Evolutionary conservation across 2,797 vertebrate species (phyloP).

Genomic region (Anguilla marmorata): DNA sequence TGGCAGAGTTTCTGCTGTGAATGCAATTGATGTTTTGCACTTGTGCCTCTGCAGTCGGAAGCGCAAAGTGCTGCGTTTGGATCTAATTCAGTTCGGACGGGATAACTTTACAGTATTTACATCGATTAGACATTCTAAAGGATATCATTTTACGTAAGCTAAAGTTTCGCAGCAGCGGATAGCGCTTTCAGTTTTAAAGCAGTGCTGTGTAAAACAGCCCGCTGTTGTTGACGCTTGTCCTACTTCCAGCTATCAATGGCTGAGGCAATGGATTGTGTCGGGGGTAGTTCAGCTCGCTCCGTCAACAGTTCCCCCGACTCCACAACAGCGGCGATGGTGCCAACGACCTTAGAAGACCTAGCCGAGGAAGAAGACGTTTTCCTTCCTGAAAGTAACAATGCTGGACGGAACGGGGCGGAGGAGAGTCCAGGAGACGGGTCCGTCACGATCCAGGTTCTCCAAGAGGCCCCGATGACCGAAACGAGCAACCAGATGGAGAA

Average conservation of each 20-base stretch:
- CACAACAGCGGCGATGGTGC: neutral
- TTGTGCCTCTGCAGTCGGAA: neutral
- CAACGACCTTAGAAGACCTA: slow-evolving; percentile 51
- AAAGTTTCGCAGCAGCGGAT: neutral
- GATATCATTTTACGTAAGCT: neutral
- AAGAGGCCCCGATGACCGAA: slow-evolving; percentile 13
- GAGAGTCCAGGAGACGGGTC: slow-evolving; percentile 10
- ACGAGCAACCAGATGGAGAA: slow-evolving; percentile 43
- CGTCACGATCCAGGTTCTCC: slow-evolving; percentile 1
- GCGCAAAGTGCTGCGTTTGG: neutral
- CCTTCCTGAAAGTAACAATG: slow-evolving; percentile 3
- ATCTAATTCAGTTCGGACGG: neutral
- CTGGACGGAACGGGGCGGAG: slow-evolving; percentile 3
- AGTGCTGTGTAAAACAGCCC: neutral
- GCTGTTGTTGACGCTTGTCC: slow-evolving; percentile 15
- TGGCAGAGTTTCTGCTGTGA: neutral
- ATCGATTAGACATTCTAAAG: neutral
- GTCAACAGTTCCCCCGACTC: slow-evolving; percentile 21
- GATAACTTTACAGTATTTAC: neutral
- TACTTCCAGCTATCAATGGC: slow-evolving; percentile 45
- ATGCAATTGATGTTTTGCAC: neutral
- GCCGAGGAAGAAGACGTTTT: slow-evolving; percentile 45
- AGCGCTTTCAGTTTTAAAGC: neutral
- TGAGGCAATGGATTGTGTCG: slow-evolving; percentile 41
- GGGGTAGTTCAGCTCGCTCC: slow-evolving; percentile 33